Conservation (phyloP, 2,888 invertebrate species). For the Eupsilia transversa region DNA sequence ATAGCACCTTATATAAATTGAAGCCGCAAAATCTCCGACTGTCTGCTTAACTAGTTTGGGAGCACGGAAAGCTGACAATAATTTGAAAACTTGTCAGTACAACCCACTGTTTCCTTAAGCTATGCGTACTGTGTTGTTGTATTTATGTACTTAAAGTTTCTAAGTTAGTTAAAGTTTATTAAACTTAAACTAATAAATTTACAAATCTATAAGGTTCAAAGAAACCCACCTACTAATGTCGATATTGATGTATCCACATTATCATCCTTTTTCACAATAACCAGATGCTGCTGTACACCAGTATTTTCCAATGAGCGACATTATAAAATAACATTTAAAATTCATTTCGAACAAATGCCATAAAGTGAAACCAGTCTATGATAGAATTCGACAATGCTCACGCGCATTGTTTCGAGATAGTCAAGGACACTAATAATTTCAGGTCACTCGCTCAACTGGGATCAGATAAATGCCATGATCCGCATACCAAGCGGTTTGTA, state of each 20-base stretch:
- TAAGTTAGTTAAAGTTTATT: no score
- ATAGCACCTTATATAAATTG: no score
- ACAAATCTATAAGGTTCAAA: no score
- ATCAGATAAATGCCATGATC: slow-evolving; percentile 62
- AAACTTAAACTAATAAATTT: no score
- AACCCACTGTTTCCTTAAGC: no score
- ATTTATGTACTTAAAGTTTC: no score
- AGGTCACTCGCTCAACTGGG: slow-evolving; percentile 55
- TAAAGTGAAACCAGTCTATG: slow-evolving; percentile 5
- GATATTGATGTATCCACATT: neutral
- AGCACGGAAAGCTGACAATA: no score
- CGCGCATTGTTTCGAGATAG: slow-evolving; percentile 46
- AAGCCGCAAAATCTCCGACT: no score
- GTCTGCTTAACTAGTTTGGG: no score
- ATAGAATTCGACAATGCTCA: slow-evolving; percentile 50
- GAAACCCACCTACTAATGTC: neutral
- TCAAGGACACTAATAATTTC: slow-evolving; percentile 57
- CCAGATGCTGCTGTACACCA: neutral
- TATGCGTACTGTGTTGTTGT: no score
- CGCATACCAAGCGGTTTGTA: slow-evolving; percentile 53
- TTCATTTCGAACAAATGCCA: neutral
- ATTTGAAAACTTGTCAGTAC: no score
- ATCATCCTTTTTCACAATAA: neutral
- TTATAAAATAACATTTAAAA: neutral
- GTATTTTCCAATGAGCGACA: neutral